phyloP scores from a whole-genome alignment of 2,797 vertebrate genomes.

The Falco naumanni region DNA sequence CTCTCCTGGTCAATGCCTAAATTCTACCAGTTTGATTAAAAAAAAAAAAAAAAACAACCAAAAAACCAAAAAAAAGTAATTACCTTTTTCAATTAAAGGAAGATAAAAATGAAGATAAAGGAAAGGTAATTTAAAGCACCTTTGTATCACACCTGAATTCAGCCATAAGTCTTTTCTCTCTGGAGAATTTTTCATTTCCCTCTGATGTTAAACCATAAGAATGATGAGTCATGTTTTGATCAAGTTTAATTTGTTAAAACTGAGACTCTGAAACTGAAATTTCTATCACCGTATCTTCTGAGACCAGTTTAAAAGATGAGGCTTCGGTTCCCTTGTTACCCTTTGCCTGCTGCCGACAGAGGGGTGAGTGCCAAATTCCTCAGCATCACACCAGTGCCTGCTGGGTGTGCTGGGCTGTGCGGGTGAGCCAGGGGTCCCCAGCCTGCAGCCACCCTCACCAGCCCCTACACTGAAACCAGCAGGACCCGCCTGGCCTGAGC shows the following conservation, averaged over 20 bases:
- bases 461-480: not conserved
- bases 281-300: not conserved
- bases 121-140: not conserved
- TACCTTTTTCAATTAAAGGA: not conserved
- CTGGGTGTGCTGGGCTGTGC: fast-evolving
- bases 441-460: not conserved
- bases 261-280: not conserved
- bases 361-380: not conserved
- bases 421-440: fast-evolving
- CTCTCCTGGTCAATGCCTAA: not conserved
- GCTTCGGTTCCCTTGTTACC: not conserved
- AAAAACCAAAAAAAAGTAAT: not conserved
- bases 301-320: not conserved
- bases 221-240: not conserved
- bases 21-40: not conserved
- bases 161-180: not conserved
- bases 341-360: not conserved
- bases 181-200: not conserved
- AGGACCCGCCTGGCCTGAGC: not conserved
- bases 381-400: fast-evolving
- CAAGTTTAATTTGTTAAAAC: not conserved
- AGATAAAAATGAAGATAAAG: not conserved
- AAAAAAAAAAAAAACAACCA: not conserved
- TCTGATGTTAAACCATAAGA: not conserved
- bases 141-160: not conserved